phyloP scores from a whole-genome alignment of 2,888 invertebrate species.

The Mythimna impura region DNA sequence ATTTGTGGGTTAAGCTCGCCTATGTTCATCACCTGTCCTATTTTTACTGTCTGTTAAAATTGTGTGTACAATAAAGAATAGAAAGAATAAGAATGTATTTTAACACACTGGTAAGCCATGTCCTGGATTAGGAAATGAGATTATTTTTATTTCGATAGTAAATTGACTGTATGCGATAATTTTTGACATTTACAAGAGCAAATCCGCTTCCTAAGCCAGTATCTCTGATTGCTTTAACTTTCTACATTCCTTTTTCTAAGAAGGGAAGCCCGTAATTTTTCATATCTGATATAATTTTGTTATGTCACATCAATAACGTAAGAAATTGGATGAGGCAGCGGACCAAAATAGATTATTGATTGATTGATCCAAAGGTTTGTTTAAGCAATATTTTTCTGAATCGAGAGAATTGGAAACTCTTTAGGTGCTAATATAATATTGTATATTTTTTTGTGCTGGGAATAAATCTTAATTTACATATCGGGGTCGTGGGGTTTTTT shows the following conservation, averaged over 20 bases:
- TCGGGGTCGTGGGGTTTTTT: too few species aligned
- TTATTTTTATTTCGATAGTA: too few species aligned
- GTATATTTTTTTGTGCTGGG: too few species aligned
- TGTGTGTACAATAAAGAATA: too few species aligned
- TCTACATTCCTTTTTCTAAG: neutral
- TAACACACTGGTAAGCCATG: too few species aligned
- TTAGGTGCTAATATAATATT: neutral
- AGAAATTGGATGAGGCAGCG: conserved; percentile 12
- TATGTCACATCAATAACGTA: conserved; percentile 29
- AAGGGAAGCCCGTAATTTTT: neutral
- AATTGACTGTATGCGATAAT: too few species aligned
- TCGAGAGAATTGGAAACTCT: neutral
- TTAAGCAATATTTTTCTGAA: conserved; percentile 11
- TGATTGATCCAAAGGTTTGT: conserved; percentile 27
- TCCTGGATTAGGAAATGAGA: too few species aligned
- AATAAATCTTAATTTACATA: too few species aligned
- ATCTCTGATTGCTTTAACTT: neutral
- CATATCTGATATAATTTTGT: conserved; percentile 12
- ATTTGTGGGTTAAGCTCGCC: too few species aligned
- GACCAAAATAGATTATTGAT: conserved; percentile 39
- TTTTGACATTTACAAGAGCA: neutral
- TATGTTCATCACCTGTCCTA: too few species aligned
- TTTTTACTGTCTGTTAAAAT: too few species aligned
- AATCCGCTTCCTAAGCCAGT: neutral
- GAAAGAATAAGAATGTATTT: too few species aligned